Percentiles rank a stretch among this genome's conserved stretches.
Conservation (phyloP, 2,113 vertebrate genomes). For the Pangasianodon gigas region DNA sequence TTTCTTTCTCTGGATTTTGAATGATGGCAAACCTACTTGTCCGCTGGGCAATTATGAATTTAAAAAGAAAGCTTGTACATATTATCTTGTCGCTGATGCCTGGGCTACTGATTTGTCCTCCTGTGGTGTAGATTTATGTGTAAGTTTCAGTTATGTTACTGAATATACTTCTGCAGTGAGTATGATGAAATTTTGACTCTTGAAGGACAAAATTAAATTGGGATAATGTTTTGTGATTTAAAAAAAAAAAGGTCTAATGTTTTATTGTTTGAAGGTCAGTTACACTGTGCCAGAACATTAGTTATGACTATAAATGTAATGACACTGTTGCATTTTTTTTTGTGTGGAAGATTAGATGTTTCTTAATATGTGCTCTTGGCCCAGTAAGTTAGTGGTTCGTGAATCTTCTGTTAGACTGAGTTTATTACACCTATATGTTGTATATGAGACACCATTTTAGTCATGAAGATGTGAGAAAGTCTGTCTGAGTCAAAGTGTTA, state of each 20-base stretch:
- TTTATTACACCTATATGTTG: background rate
- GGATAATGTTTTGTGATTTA: too few species aligned
- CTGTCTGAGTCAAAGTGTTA: background rate
- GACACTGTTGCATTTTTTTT: background rate
- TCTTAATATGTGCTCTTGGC: background rate
- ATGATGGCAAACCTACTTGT: too few species aligned
- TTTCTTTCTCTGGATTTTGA: too few species aligned
- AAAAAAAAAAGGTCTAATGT: too few species aligned
- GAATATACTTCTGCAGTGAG: too few species aligned
- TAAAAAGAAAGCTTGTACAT: too few species aligned
- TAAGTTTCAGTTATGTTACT: background rate
- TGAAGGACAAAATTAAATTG: too few species aligned
- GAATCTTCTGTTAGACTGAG: background rate
- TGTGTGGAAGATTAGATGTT: background rate
- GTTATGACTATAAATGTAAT: background rate
- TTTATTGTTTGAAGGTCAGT: background rate
- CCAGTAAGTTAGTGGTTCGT: background rate
- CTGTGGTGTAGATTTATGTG: too few species aligned
- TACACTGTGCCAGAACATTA: background rate
- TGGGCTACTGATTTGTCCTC: background rate
- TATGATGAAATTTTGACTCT: too few species aligned
- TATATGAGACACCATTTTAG: background rate
- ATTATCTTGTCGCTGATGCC: too few species aligned
- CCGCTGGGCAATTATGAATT: too few species aligned
- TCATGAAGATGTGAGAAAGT: background rate